These are phyloP conservation scores for Metridium senile DNA, from an alignment of 92 coral and sea anemone species.

Conservation along the genomic window DNA sequence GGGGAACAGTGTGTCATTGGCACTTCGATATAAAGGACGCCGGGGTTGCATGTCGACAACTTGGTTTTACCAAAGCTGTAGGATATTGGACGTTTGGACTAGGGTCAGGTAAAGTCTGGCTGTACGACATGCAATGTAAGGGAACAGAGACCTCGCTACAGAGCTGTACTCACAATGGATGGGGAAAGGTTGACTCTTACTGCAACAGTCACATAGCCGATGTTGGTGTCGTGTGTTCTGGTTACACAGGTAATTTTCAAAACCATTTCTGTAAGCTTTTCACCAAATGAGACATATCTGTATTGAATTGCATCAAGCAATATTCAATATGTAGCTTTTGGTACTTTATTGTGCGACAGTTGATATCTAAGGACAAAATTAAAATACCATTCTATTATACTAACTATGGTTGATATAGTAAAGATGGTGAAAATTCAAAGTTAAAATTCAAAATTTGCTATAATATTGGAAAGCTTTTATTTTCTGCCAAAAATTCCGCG, in stretches of 20 bases:
- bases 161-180: not conserved
- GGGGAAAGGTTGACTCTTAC: not conserved
- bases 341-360: too few species aligned
- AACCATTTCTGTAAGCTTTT: not conserved
- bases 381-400: too few species aligned
- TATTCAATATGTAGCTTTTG: too few species aligned
- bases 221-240: constrained; percentile 7
- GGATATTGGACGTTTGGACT: not conserved
- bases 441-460: too few species aligned
- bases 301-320: too few species aligned
- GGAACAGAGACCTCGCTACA: not conserved
- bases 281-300: too few species aligned
- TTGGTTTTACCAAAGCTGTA: constrained; percentile 41
- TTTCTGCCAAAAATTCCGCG: too few species aligned
- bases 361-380: too few species aligned
- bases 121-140: not conserved
- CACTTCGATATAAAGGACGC: constrained; percentile 12
- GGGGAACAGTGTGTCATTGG: constrained; percentile 38
- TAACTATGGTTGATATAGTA: too few species aligned
- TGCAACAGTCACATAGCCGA: not conserved
- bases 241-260: not conserved
- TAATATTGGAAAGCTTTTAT: too few species aligned
- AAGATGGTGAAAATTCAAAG: too few species aligned
- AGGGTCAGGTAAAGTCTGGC: not conserved
- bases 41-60: constrained; percentile 25